Evolutionary conservation across 2,797 vertebrate species (phyloP), one percentile per base, ranked within the genome.

Genomic region (Jordanella pulchra): DNA sequence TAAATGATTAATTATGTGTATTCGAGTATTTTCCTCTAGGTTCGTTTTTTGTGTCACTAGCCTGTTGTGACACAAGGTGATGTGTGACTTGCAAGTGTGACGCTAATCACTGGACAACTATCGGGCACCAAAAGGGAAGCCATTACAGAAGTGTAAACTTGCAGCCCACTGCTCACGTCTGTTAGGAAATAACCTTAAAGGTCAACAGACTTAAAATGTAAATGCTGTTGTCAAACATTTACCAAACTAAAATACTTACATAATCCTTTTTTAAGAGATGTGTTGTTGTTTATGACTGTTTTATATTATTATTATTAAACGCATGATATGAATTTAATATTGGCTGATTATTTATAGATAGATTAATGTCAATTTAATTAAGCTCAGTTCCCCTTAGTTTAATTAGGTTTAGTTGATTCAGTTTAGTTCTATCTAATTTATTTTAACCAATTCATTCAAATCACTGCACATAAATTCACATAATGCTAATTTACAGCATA

Each of bases 61-160:
- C 83, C 79, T 87, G 74, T 39, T 60, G 74, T 32, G 89, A 88
- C 89, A 91, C 88, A 86, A 93, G 90, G 91, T 86, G 78, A 89
- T 76, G 91, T 93, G 94, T 89, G 91, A 92, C 83, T 82, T 86
- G 75, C 32, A 81, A 83, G 91, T 86, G 91, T 88, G 78, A 90
- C 90, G 85, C 89, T 90, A 87, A 89, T 93, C 86, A 93, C 89
- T 86, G 84, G 86, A 86, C 87, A 87, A 90, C 93, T 93, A 93
- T 84, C 81, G 69, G 71, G 42, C 76, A 85, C 92, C 93, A 94
- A 94, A 94, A 93, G 94, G 93, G 72, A 85, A 61, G 72, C 89
- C 70, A 89, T 94, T 94, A 93, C 79, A 39, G 70, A 89, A 71
- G 88, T 84, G 89, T 81, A 51, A 87, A 81, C 81, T 77, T 53